Conservation (phyloP, 2,113 vertebrate genomes). For the Sapayoa aenigma region DNA sequence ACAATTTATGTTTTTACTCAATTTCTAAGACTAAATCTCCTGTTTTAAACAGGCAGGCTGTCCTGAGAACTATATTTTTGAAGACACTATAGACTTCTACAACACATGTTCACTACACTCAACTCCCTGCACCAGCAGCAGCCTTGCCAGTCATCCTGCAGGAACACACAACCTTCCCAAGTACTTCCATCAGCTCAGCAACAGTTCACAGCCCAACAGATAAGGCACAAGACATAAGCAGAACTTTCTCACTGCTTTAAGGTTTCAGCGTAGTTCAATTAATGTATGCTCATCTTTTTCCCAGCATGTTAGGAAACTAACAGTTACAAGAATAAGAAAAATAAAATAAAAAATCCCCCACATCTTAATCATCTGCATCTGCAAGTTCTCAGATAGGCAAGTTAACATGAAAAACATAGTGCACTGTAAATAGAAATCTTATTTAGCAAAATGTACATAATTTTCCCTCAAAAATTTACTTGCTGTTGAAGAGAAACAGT, state of each 20-base stretch:
- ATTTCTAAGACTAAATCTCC: not conserved
- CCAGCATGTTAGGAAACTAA: not conserved
- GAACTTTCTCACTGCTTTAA: not conserved
- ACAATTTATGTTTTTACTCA: not conserved
- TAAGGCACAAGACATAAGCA: not conserved
- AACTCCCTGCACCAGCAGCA: not conserved
- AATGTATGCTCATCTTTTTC: not conserved
- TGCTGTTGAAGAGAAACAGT: not conserved
- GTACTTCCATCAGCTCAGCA: not conserved
- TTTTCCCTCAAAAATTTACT: not conserved
- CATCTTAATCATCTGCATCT: not conserved
- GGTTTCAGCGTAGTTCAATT: not conserved
- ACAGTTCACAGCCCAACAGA: not conserved
- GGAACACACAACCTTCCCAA: not conserved
- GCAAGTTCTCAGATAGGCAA: not conserved
- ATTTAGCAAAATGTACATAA: not conserved
- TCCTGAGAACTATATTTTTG: not conserved
- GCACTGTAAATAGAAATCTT: not conserved
- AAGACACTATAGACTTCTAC: not conserved
- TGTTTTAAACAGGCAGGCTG: not conserved
- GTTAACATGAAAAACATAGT: not conserved
- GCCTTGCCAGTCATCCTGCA: not conserved
- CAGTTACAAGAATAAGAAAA: not conserved
- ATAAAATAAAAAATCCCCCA: not conserved
- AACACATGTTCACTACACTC: not conserved